Percentiles rank a stretch among this genome's conserved stretches.
These are phyloP conservation scores for Orussus abietinus DNA, from an alignment of 1,140 invertebrate species.

Conservation along the genomic window DNA sequence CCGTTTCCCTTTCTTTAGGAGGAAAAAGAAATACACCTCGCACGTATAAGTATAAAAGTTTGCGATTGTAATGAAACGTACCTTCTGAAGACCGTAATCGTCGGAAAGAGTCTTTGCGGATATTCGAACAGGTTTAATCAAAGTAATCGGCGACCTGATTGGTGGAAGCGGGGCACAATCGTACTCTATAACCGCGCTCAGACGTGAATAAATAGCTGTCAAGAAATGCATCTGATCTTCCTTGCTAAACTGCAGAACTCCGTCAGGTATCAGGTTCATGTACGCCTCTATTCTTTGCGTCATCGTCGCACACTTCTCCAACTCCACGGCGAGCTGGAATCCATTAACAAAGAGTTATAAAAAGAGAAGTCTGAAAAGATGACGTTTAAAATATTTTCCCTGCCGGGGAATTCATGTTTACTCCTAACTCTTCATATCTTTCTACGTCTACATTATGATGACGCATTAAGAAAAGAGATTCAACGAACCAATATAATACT, in stretches of 20 bases:
- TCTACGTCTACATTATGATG: no score
- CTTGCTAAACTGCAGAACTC: slow-evolving; percentile 2
- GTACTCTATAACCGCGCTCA: slow-evolving; percentile 56
- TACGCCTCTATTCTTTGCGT: slow-evolving; percentile 41
- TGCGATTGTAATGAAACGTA: no score
- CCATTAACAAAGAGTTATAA: no score
- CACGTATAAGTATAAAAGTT: no score
- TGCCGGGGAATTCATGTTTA: no score
- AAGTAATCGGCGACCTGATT: slow-evolving; percentile 58
- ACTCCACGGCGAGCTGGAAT: slow-evolving; percentile 42
- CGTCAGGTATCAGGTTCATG: slow-evolving; percentile 15
- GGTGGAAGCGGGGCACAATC: slow-evolving; percentile 34
- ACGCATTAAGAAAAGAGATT: no score
- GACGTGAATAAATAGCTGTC: slow-evolving; percentile 54
- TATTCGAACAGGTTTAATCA: slow-evolving; percentile 61
- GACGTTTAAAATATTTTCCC: no score
- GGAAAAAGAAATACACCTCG: no score
- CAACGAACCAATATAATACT: no score
- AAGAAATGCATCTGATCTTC: slow-evolving; percentile 52
- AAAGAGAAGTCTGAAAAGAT: slow-evolving; percentile 14
- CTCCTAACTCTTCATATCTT: no score
- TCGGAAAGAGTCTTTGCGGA: slow-evolving; percentile 52
- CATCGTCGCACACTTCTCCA: slow-evolving; percentile 45
- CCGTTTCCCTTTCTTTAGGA: no score
- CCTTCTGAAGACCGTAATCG: slow-evolving; percentile 60